Percentiles rank a stretch among this genome's conserved stretches.
These are phyloP conservation scores for Drosophila rufa DNA, from an alignment of 1,140 invertebrate species.

Conservation along the genomic window DNA sequence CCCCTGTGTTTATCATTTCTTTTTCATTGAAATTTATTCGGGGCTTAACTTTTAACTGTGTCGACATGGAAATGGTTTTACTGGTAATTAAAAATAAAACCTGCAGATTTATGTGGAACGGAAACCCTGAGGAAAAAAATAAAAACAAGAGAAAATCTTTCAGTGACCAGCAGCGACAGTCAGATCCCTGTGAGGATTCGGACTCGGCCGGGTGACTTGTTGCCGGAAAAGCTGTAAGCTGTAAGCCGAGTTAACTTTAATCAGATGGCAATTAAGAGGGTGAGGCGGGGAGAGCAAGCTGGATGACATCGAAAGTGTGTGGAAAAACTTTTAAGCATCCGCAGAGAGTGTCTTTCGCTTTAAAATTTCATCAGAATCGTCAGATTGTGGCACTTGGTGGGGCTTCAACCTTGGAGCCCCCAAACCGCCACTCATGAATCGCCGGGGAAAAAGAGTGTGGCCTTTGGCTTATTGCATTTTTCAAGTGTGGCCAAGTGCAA, in stretches of 20 bases:
- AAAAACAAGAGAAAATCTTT: conserved; percentile 15
- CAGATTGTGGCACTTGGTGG: background rate
- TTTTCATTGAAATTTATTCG: conserved; percentile 48
- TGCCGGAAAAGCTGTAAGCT: conserved; percentile 45
- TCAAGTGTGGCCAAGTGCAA: conserved; percentile 57
- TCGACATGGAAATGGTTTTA: conserved; percentile 51
- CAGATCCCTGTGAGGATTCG: conserved; percentile 9
- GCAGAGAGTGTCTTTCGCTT: background rate
- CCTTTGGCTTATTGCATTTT: conserved; percentile 72
- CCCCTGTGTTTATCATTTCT: conserved; percentile 24
- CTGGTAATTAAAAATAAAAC: conserved; percentile 61
- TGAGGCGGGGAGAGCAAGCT: background rate
- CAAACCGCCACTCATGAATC: conserved; percentile 17
- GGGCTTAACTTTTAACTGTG: conserved; percentile 38
- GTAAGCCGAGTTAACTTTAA: conserved; percentile 48
- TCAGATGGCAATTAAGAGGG: conserved; percentile 44
- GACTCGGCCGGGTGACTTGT: conserved; percentile 39
- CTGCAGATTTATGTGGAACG: conserved; percentile 55
- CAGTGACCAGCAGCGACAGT: conserved; percentile 21
- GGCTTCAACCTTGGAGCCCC: conserved; percentile 4
- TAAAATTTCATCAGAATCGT: conserved; percentile 18
- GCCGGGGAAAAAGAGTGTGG: conserved; percentile 12
- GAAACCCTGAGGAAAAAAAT: conserved; percentile 24
- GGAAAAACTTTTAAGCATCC: background rate
- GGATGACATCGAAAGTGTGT: conserved; percentile 1